These are phyloP conservation scores for Caretta caretta DNA, from an alignment of 2,113 vertebrate species.

Conservation along the genomic window DNA sequence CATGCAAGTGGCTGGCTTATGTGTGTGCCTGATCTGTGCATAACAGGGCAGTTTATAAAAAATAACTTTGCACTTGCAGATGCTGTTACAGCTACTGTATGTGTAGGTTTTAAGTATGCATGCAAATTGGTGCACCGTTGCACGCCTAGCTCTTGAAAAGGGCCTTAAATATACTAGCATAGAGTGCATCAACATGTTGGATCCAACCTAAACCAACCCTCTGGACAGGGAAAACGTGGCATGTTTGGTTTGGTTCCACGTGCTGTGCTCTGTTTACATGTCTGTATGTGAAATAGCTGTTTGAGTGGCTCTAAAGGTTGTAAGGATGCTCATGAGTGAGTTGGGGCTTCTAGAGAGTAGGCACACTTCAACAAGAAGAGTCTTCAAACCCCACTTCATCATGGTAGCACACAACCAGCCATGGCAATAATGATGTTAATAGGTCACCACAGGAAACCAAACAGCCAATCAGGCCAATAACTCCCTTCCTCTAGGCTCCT, in stretches of 20 bases:
- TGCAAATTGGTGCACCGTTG: slow-evolving; percentile 24
- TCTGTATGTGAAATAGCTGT: background rate
- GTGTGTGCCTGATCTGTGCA: background rate
- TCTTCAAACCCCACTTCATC: background rate
- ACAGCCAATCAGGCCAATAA: background rate
- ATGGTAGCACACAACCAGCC: background rate
- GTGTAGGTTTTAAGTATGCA: background rate
- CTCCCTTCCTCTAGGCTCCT: background rate
- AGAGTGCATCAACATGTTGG: background rate
- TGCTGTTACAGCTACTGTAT: slow-evolving; percentile 42
- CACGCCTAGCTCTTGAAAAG: background rate
- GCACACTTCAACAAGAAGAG: background rate
- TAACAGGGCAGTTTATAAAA: accelerated
- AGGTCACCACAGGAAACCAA: background rate
- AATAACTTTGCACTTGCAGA: background rate
- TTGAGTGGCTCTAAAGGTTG: background rate
- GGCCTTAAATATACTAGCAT: background rate
- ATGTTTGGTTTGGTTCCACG: background rate
- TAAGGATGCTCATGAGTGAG: background rate
- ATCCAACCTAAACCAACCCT: background rate
- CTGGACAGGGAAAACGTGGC: background rate
- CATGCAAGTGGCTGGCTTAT: background rate
- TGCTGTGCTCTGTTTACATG: background rate
- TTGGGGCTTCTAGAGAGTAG: background rate
- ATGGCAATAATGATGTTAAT: background rate